A percentile compares a stretch with the other conserved stretches of the same genome.
phyloP scores from a whole-genome alignment of 2,797 vertebrate genomes.

The Crocodylus rhombifer region DNA sequence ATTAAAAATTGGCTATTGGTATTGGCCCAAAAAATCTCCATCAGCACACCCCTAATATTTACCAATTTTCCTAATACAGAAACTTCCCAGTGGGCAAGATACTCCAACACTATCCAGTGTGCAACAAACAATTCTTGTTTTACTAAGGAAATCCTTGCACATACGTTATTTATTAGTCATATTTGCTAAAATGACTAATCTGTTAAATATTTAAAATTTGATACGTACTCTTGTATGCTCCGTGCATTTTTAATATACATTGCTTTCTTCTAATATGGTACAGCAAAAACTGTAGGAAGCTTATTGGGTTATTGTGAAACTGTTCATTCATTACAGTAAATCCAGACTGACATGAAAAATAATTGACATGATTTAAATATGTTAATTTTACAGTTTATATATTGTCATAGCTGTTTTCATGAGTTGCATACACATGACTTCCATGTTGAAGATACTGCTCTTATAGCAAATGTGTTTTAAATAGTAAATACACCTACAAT shows the following conservation, averaged over 20 bases:
- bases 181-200: background rate
- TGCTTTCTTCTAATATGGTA: background rate
- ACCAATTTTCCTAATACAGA: background rate
- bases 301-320: background rate
- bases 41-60: no score
- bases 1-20: no score
- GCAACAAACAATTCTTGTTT: background rate
- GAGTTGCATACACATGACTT: background rate
- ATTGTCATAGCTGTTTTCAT: background rate
- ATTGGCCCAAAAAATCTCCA: no score
- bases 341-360: background rate
- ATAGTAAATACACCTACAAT: background rate
- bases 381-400: background rate
- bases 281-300: background rate
- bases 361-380: background rate
- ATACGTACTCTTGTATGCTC: background rate
- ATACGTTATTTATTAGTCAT: background rate
- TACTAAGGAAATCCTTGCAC: background rate
- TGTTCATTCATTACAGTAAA: background rate
- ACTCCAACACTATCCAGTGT: background rate
- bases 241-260: background rate
- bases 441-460: background rate
- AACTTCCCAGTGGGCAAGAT: background rate
- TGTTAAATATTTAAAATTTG: background rate
- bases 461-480: background rate